Evolutionary conservation across 1,140 invertebrate genomes (phyloP).

Genomic region (Formica selysi): DNA sequence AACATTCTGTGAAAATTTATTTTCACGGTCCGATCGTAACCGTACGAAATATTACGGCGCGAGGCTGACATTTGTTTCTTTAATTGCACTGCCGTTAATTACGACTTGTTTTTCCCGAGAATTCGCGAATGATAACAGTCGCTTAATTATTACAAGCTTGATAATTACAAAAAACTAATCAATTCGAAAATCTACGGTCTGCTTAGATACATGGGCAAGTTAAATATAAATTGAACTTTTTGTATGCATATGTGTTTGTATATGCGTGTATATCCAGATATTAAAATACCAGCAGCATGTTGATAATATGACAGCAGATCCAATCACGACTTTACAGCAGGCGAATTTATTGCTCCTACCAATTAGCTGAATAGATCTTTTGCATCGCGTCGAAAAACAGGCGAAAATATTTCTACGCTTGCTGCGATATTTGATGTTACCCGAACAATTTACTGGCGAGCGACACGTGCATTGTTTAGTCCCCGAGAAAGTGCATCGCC

Average conservation of each 20-base stretch:
- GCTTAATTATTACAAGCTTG: constrained; percentile 6
- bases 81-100: constrained; percentile 46
- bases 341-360: too few relatives aligned
- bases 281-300: too few relatives aligned
- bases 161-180: constrained; percentile 8
- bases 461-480: constrained; percentile 20
- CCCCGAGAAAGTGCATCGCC: constrained; percentile 19
- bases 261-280: too few relatives aligned
- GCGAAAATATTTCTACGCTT: not conserved
- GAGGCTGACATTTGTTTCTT: constrained; percentile 55
- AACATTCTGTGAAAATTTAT: constrained; percentile 64
- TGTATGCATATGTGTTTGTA: too few relatives aligned
- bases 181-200: not conserved
- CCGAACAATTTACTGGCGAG: constrained; percentile 11
- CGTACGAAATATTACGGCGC: constrained; percentile 26
- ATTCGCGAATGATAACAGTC: constrained; percentile 44
- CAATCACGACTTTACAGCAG: too few relatives aligned
- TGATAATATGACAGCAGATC: too few relatives aligned
- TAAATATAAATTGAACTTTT: too few relatives aligned
- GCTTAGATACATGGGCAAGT: not conserved
- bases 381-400: not conserved
- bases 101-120: constrained; percentile 32
- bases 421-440: constrained; percentile 7
- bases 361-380: not conserved
- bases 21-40: constrained; percentile 45